Evolutionary conservation across 2,113 vertebrate species (phyloP).

Genomic region (Erpornis zantholeuca): DNA sequence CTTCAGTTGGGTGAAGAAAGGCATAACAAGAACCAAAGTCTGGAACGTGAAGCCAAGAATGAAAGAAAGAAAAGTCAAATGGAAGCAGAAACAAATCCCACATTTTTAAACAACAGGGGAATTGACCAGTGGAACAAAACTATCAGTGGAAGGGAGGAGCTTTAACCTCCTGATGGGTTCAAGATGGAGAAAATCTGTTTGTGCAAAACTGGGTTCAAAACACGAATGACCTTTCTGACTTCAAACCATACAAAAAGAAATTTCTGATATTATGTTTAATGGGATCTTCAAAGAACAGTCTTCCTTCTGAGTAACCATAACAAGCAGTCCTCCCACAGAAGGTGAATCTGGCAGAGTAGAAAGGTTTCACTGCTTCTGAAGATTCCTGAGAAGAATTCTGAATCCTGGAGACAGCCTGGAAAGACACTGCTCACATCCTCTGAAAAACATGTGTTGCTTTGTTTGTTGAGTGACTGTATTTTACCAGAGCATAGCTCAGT

Average conservation of each 20-base stretch:
- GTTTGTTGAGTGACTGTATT: neutral
- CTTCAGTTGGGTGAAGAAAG: conserved; percentile 26
- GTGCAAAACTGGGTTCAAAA: neutral
- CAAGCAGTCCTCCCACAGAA: neutral
- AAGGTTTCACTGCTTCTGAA: neutral
- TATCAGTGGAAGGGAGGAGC: neutral
- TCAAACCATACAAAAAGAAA: neutral
- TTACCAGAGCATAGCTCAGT: neutral
- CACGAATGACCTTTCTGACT: neutral
- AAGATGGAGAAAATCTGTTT: neutral
- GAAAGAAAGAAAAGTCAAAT: conserved; percentile 24
- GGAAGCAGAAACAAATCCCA: neutral
- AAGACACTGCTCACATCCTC: neutral
- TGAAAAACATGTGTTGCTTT: neutral
- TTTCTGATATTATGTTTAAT: neutral
- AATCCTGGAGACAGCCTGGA: neutral
- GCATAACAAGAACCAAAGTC: conserved; percentile 20
- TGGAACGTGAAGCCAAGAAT: neutral
- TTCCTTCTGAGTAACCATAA: neutral
- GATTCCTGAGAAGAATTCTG: neutral
- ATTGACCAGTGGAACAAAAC: conserved; percentile 26
- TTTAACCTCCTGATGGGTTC: neutral
- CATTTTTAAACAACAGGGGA: conserved; percentile 1
- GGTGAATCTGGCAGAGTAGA: neutral
- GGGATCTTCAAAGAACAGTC: neutral